Conservation (phyloP, 1,140 invertebrate species). For the Anagrus nilaparvatae region DNA sequence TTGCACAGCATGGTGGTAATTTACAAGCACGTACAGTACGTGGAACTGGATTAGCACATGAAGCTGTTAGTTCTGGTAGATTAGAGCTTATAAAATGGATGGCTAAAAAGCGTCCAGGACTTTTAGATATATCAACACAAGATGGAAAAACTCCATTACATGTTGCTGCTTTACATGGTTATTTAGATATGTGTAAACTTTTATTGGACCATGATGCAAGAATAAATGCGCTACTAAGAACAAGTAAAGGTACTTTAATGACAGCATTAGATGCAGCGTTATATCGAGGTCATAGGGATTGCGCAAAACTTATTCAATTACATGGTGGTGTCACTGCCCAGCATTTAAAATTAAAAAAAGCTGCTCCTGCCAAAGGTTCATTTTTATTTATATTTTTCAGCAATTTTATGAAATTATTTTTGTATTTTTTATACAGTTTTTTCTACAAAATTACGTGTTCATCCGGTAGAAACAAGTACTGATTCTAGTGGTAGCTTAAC, state of each 20-base stretch:
- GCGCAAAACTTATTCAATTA: constrained; percentile 86
- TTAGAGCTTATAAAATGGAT: constrained; percentile 82
- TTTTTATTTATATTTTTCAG: constrained; percentile 10
- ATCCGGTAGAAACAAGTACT: constrained; percentile 25
- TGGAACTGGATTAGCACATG: constrained; percentile 54
- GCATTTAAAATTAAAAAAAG: constrained; percentile 26
- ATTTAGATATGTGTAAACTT: constrained; percentile 87
- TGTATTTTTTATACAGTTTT: constrained; percentile 27
- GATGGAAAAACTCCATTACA: constrained; percentile 89
- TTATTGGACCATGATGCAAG: constrained; percentile 70
- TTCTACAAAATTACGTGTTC: constrained; percentile 29
- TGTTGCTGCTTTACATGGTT: constrained; percentile 87
- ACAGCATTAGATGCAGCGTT: constrained; percentile 87
- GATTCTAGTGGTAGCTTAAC: no score
- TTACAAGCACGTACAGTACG: constrained; percentile 81
- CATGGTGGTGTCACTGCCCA: constrained; percentile 60
- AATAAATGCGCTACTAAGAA: constrained; percentile 74
- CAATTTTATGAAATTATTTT: no score
- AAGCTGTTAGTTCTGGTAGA: constrained; percentile 85
- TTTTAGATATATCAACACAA: constrained; percentile 81
- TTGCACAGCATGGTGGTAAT: constrained; percentile 73
- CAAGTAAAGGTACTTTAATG: constrained; percentile 68
- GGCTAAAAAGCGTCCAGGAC: constrained; percentile 66
- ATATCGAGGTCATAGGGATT: constrained; percentile 71
- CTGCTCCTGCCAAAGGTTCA: constrained; percentile 28